phyloP scores from a whole-genome alignment of 2,113 vertebrate genomes.

The Callocephalon fimbriatum region DNA sequence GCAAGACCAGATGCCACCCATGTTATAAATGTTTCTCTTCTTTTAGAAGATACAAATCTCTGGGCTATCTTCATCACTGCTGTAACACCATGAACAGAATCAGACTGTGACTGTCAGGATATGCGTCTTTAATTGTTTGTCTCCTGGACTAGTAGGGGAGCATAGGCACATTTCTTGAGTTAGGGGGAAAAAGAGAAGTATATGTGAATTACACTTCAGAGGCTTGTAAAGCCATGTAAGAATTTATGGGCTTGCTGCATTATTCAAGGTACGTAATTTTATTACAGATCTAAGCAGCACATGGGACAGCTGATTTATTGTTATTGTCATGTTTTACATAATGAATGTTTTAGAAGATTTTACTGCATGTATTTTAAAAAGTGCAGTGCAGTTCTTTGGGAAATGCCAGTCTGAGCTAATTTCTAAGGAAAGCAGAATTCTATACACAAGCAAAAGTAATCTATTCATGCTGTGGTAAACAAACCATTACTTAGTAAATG shows the following conservation, averaged over 20 bases:
- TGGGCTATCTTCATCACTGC: background rate
- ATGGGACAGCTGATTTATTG: constrained; percentile 10
- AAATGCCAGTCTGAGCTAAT: background rate
- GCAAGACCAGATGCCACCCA: background rate
- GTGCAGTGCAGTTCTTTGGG: background rate
- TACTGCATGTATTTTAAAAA: background rate
- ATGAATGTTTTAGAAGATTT: background rate
- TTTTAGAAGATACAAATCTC: background rate
- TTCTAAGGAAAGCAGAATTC: background rate
- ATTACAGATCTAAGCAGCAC: background rate
- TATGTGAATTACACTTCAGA: background rate
- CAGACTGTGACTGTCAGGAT: background rate
- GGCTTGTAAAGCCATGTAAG: background rate
- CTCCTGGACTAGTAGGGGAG: background rate
- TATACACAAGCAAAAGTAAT: background rate
- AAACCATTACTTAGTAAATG: background rate
- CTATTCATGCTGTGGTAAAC: background rate
- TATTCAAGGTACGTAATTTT: constrained; percentile 41
- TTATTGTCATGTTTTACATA: background rate
- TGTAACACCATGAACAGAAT: background rate
- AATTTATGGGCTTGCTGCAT: constrained; percentile 7
- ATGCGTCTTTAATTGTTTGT: background rate
- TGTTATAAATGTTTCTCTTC: background rate
- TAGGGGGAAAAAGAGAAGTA: background rate
- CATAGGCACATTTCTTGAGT: background rate